phyloP scores from a whole-genome alignment of 2,113 vertebrate species.

The Salvelinus namaycush region DNA sequence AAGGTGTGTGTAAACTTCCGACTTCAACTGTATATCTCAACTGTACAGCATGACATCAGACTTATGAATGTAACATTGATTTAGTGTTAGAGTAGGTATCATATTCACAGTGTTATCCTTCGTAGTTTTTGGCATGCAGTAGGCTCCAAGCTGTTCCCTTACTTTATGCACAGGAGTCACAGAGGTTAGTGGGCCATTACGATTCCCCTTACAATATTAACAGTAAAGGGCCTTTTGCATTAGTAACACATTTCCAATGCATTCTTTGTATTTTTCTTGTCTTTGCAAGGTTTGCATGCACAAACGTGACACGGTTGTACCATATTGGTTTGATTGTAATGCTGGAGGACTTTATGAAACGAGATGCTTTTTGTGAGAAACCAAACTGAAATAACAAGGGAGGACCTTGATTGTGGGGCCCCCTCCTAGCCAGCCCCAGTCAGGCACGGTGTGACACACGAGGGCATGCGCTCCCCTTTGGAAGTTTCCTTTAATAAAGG shows the following conservation, averaged over 20 bases:
- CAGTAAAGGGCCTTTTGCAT: background rate
- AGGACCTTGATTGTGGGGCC: constrained; percentile 6
- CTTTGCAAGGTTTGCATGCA: constrained; percentile 26
- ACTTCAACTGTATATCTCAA: no score
- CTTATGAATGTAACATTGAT: background rate
- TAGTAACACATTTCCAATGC: background rate
- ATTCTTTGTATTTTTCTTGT: background rate
- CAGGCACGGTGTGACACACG: constrained; percentile 6
- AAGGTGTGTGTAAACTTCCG: no score
- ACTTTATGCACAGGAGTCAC: background rate
- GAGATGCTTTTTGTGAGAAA: constrained; percentile 35
- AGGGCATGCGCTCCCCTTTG: constrained; percentile 27
- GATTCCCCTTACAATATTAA: background rate
- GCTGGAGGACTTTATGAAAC: constrained; percentile 40
- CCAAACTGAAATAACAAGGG: constrained; percentile 36
- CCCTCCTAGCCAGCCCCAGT: background rate
- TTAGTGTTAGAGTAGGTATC: background rate
- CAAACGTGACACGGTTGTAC: constrained; percentile 35
- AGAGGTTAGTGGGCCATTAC: background rate
- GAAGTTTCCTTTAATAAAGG: constrained; percentile 31
- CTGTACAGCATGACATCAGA: background rate
- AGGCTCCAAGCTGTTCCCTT: no score
- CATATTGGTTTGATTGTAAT: constrained; percentile 47
- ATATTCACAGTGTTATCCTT: background rate
- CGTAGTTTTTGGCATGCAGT: no score